These are phyloP conservation scores for Platyscapa corneri DNA, from an alignment of 1,140 invertebrate species.

Conservation along the genomic window DNA sequence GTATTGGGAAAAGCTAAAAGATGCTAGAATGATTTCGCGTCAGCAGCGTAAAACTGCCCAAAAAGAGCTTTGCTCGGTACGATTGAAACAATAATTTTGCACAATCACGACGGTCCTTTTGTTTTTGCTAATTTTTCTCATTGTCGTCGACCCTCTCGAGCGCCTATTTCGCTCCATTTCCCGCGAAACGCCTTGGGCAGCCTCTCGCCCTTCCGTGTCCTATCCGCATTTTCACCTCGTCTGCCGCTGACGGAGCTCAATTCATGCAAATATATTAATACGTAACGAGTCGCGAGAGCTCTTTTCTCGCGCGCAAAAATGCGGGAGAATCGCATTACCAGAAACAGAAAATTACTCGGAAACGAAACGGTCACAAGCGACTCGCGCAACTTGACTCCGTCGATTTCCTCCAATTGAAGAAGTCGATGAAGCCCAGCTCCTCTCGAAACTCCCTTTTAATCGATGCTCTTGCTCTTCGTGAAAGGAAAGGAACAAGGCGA, in stretches of 20 bases:
- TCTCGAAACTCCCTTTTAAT: neutral
- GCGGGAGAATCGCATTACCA: too few relatives aligned
- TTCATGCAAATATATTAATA: constrained; percentile 64
- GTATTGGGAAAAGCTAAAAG: constrained; percentile 20
- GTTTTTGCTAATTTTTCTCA: constrained; percentile 48
- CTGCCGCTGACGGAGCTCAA: constrained; percentile 56
- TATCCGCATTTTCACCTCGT: constrained; percentile 54
- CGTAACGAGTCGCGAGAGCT: constrained; percentile 56
- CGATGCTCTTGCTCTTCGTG: neutral
- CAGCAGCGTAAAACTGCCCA: constrained; percentile 9
- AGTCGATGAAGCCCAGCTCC: neutral
- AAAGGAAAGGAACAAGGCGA: neutral
- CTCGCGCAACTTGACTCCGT: too few relatives aligned
- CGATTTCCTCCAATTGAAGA: neutral
- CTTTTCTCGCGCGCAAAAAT: neutral
- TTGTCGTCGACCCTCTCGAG: constrained; percentile 39
- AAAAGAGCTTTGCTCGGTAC: constrained; percentile 17
- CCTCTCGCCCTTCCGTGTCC: constrained; percentile 52
- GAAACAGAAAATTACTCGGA: too few relatives aligned
- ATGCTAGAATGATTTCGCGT: constrained; percentile 36
- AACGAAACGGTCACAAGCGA: too few relatives aligned
- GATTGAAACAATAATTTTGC: constrained; percentile 41
- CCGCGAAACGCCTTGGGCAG: constrained; percentile 61
- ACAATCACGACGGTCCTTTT: constrained; percentile 38
- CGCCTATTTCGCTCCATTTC: constrained; percentile 56